A percentile compares a stretch with the other conserved stretches of the same genome.
Evolutionary conservation across 2,888 invertebrate species (phyloP).

Genomic region (Drosophila paranaensis): DNA sequence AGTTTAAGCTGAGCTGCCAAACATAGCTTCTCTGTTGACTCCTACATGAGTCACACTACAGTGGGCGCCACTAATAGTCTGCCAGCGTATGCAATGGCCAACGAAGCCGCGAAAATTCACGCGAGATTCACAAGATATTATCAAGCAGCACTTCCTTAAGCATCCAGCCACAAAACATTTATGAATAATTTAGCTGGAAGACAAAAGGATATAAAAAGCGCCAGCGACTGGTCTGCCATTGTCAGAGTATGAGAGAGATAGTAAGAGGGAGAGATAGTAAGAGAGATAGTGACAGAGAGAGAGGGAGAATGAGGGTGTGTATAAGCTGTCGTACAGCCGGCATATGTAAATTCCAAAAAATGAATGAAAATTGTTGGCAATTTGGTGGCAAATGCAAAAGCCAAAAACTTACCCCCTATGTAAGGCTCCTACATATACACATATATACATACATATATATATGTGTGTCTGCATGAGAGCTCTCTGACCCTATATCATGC

Average conservation of each 20-base stretch:
- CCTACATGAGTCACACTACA: slow-evolving; percentile 1
- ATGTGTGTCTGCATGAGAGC: background rate
- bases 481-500: slow-evolving; percentile 13
- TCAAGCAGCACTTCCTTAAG: slow-evolving; percentile 26
- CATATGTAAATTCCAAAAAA: slow-evolving; percentile 77
- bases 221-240: slow-evolving; percentile 44
- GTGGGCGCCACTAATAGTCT: slow-evolving; percentile 4
- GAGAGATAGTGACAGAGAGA: background rate
- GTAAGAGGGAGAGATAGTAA: background rate
- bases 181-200: slow-evolving; percentile 68
- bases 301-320: slow-evolving; percentile 9
- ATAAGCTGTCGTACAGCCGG: slow-evolving; percentile 42
- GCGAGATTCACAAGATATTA: slow-evolving; percentile 48
- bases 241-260: no score
- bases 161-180: slow-evolving; percentile 34
- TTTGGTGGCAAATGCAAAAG: slow-evolving; percentile 74
- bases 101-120: slow-evolving; percentile 40
- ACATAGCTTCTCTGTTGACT: no score
- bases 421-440: background rate
- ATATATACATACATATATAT: background rate
- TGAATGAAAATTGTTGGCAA: slow-evolving; percentile 80
- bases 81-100: background rate
- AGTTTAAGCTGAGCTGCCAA: background rate
- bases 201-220: slow-evolving; percentile 53
- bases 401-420: background rate